Percentiles rank a stretch among this genome's conserved stretches.
Conservation (phyloP, 2,797 vertebrate genomes). For the Lutjanus campechanus region DNA sequence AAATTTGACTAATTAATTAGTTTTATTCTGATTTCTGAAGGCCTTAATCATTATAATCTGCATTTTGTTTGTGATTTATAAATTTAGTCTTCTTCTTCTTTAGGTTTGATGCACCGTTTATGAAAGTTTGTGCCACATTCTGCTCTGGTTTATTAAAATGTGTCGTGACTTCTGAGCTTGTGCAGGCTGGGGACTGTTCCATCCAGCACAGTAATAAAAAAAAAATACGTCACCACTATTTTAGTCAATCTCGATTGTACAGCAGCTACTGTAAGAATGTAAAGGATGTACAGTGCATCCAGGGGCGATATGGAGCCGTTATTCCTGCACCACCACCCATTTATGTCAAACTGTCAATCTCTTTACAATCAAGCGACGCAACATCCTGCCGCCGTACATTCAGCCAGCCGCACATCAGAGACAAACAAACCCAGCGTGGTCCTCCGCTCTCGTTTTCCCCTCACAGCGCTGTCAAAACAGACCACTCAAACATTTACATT, state of each 20-base stretch:
- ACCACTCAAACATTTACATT: constrained; percentile 24
- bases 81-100: neutral
- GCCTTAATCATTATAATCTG: neutral
- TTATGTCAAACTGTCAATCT: constrained; percentile 49
- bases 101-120: neutral
- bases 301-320: neutral
- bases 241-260: neutral
- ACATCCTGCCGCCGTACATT: neutral
- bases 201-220: neutral
- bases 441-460: neutral
- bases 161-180: neutral
- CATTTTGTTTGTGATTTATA: neutral
- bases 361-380: neutral
- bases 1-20: neutral
- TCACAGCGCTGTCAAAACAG: neutral
- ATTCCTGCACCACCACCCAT: constrained; percentile 30
- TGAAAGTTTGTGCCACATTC: neutral
- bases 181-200: neutral
- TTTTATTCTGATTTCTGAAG: neutral
- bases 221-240: neutral
- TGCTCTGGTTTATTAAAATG: neutral
- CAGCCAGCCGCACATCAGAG: neutral
- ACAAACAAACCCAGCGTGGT: neutral
- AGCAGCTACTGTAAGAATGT: neutral
- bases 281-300: constrained; percentile 4